phyloP scores from a whole-genome alignment of 2,113 vertebrate genomes.

The Carettochelys insculpta region DNA sequence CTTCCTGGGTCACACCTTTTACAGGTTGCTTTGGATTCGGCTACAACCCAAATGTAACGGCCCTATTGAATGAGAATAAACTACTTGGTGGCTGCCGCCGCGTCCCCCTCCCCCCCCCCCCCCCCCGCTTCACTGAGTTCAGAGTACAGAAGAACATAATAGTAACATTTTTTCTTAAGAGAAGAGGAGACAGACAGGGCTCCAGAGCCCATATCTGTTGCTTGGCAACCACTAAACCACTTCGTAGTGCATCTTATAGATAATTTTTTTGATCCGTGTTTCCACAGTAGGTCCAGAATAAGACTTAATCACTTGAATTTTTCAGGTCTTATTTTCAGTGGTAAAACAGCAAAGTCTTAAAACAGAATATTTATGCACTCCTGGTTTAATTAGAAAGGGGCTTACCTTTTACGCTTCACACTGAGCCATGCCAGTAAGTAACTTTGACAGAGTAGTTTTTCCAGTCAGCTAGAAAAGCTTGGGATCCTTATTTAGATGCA shows the following conservation, averaged over 20 bases:
- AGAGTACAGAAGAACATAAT: not conserved
- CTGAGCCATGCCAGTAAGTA: conserved; percentile 18
- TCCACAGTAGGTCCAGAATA: conserved; percentile 15
- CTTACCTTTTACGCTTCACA: conserved; percentile 7
- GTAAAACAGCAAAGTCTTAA: not conserved
- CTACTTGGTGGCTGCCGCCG: not conserved
- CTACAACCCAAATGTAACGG: conserved; percentile 1
- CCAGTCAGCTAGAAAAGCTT: not conserved
- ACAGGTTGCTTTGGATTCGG: not conserved
- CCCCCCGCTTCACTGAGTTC: not conserved
- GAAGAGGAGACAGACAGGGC: not conserved
- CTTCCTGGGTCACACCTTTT: not conserved
- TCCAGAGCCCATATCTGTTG: conserved; percentile 30
- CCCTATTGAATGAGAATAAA: not conserved
- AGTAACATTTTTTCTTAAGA: not conserved
- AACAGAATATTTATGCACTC: conserved; percentile 3
- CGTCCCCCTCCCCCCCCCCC: too few relatives aligned
- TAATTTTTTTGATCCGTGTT: conserved; percentile 15
- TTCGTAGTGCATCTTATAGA: not conserved
- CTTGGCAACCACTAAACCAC: conserved; percentile 62
- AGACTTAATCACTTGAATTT: conserved; percentile 13
- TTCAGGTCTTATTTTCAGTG: conserved; percentile 33
- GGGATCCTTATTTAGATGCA: not conserved
- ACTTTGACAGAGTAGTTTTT: conserved; percentile 13
- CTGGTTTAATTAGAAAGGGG: conserved; percentile 31